phyloP scores from a whole-genome alignment of 2,888 invertebrate species.

The Oscheius sp. region DNA sequence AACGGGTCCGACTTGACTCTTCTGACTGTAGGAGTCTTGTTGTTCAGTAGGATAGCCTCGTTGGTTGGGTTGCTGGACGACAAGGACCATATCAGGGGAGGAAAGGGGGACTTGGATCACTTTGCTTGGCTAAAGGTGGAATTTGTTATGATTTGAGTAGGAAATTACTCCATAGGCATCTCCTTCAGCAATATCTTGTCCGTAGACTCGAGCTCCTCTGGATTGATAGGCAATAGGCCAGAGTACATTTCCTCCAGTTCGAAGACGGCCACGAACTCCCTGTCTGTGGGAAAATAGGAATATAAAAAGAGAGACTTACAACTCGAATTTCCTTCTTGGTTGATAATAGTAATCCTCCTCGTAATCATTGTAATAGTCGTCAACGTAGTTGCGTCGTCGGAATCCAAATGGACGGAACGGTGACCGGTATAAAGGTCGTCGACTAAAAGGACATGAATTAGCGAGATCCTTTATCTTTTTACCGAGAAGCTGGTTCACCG shows the following conservation, averaged over 20 bases:
- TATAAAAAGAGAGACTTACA: no score
- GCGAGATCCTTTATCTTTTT: not conserved
- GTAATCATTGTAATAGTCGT: constrained; percentile 43
- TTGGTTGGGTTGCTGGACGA: not conserved
- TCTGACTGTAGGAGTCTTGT: not conserved
- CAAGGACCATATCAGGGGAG: constrained; percentile 21
- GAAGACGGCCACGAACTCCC: not conserved
- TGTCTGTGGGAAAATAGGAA: not conserved
- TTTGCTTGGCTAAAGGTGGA: not conserved
- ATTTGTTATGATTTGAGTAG: no score
- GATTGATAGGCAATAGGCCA: constrained; percentile 21
- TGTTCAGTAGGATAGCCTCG: not conserved
- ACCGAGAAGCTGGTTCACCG: not conserved
- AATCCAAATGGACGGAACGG: constrained; percentile 19
- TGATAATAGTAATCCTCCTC: constrained; percentile 33
- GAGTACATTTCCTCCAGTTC: constrained; percentile 3
- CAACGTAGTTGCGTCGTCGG: constrained; percentile 25
- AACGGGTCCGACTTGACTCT: constrained; percentile 1
- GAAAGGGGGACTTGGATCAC: constrained; percentile 12
- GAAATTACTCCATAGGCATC: constrained; percentile 12
- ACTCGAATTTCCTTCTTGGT: constrained; percentile 18
- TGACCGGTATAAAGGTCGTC: constrained; percentile 6
- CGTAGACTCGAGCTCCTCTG: not conserved
- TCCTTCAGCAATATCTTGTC: not conserved
- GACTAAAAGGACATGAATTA: no score